phyloP scores from a whole-genome alignment of 35 echinoderm and acorn worm genomes.

The Anneissia japonica region DNA sequence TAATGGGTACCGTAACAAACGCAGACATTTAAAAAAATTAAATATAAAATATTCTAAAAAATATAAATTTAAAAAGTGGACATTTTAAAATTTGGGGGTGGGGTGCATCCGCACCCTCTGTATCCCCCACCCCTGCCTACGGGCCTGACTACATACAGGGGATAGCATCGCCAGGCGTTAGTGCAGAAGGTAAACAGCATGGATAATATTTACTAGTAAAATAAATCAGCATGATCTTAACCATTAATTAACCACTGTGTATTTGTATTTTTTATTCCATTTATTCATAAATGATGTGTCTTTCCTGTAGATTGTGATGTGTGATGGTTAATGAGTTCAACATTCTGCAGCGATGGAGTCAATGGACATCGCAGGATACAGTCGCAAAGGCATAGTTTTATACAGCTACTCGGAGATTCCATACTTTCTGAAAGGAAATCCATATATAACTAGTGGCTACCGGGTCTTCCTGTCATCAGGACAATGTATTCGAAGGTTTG shows the following conservation, averaged over 20 bases:
- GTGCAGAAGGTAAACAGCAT: background rate
- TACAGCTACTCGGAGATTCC: conserved; percentile 65
- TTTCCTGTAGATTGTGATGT: background rate
- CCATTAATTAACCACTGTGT: background rate
- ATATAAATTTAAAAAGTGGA: too few species aligned
- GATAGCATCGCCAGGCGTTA: too few species aligned
- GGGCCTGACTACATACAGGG: too few species aligned
- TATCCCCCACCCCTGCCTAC: too few species aligned
- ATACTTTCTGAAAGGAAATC: conserved; percentile 77
- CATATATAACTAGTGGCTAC: conserved; percentile 75
- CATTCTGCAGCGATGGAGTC: background rate
- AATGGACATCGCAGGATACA: background rate
- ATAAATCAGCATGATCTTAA: background rate
- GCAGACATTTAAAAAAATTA: too few species aligned
- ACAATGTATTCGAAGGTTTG: conserved; percentile 81
- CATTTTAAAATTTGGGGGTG: too few species aligned
- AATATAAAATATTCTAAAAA: too few species aligned
- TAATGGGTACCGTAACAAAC: too few species aligned
- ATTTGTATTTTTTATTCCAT: background rate
- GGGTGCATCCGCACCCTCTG: too few species aligned
- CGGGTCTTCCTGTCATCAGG: conserved; percentile 52
- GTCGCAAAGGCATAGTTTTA: conserved; percentile 26
- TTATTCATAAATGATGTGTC: background rate
- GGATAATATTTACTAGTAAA: background rate
- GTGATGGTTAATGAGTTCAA: background rate